Evolutionary conservation across 2,113 vertebrate species (phyloP).

Genomic region (Casuarius casuarius): DNA sequence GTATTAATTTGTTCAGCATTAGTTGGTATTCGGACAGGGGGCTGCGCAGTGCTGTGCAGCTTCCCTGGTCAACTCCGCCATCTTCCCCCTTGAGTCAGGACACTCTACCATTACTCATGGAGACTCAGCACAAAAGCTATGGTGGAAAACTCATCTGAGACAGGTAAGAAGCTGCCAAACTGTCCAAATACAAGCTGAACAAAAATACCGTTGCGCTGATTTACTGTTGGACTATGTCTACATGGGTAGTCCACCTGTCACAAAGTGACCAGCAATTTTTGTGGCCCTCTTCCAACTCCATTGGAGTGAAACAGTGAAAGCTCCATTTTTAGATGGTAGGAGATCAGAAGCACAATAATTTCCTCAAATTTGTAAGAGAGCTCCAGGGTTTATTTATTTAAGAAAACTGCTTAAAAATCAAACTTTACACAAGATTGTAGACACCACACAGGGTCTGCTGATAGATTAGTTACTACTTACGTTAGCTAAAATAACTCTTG

Average conservation of each 20-base stretch:
- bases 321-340: background rate
- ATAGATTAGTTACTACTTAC: background rate
- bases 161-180: background rate
- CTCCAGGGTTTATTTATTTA: background rate
- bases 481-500: background rate
- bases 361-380: background rate
- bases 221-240: rapidly evolving
- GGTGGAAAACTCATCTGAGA: background rate
- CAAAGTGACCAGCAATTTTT: background rate
- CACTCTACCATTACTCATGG: background rate
- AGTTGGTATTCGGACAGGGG: background rate
- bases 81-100: rapidly evolving
- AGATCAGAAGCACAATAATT: background rate
- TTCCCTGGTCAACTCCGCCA: background rate
- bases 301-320: background rate
- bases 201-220: background rate
- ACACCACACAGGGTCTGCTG: background rate
- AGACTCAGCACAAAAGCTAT: background rate
- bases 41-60: background rate
- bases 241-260: rapidly evolving
- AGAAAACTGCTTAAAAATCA: background rate
- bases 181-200: background rate
- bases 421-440: background rate
- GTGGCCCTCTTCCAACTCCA: background rate
- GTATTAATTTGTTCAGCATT: background rate